A percentile compares a stretch with the other conserved stretches of the same genome.
Conservation (phyloP, 2,797 vertebrate genomes). For the Macroramphosus scolopax region DNA sequence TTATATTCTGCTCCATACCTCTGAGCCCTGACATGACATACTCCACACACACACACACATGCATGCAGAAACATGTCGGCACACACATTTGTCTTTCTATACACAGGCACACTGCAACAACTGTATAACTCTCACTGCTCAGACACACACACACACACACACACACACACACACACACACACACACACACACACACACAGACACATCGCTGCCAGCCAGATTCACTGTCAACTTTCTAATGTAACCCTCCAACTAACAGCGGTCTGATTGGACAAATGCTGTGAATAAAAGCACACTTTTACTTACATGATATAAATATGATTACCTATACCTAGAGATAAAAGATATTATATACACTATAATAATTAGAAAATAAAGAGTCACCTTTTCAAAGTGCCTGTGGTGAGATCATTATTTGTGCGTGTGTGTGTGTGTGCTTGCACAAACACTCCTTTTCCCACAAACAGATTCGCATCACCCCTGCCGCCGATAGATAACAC, state of each 20-base stretch:
- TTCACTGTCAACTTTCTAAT: slow-evolving; percentile 75
- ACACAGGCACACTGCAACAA: slow-evolving; percentile 50
- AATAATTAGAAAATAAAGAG: slow-evolving; percentile 79
- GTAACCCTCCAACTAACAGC: slow-evolving; percentile 76
- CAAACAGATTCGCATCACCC: no score
- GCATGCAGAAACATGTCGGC: slow-evolving; percentile 61
- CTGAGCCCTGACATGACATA: slow-evolving; percentile 63
- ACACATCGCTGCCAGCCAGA: slow-evolving; percentile 67
- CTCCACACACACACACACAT: slow-evolving; percentile 29
- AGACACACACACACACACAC: slow-evolving; percentile 23
- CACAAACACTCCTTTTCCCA: neutral
- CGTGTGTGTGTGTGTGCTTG: neutral
- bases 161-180: slow-evolving; percentile 22
- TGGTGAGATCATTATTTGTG: slow-evolving; percentile 47
- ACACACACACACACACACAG: slow-evolving; percentile 46
- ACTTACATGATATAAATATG: slow-evolving; percentile 79
- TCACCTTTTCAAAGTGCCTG: slow-evolving; percentile 76
- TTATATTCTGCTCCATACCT: slow-evolving; percentile 59
- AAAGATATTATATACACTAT: slow-evolving; percentile 77
- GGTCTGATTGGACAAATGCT: slow-evolving; percentile 74
- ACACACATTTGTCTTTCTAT: slow-evolving; percentile 52
- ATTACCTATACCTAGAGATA: slow-evolving; percentile 76
- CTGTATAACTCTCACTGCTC: no score
- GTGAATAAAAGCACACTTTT: slow-evolving; percentile 85
- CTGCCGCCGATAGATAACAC: no score